Percentiles rank a stretch among this genome's conserved stretches.
phyloP scores from a whole-genome alignment of 2,888 invertebrate genomes.

The Merodon equestris region DNA sequence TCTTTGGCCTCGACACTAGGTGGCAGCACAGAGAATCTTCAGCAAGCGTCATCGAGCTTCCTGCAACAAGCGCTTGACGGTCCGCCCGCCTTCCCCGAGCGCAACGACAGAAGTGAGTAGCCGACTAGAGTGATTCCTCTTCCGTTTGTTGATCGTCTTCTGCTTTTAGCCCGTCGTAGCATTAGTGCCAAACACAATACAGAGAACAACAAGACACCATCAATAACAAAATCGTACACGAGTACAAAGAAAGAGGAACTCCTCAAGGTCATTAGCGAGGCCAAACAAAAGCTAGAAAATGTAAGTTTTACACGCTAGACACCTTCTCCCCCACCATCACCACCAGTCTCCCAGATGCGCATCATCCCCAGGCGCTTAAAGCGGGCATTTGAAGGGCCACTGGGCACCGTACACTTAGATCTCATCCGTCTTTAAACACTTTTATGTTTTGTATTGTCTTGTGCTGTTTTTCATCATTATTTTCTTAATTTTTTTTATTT shows the following conservation, averaged over 20 bases:
- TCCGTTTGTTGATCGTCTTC: neutral
- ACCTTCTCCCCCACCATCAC: neutral
- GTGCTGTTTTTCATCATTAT: constrained; percentile 69
- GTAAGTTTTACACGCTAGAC: constrained; percentile 81
- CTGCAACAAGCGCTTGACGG: constrained; percentile 78
- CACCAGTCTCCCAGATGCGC: constrained; percentile 25
- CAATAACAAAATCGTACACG: constrained; percentile 78
- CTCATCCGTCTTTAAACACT: constrained; percentile 35
- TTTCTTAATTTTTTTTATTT: constrained; percentile 69
- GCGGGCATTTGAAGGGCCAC: too few species aligned
- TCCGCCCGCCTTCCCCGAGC: constrained; percentile 76
- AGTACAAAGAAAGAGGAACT: constrained; percentile 84
- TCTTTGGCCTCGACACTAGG: constrained; percentile 84
- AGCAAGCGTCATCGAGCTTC: constrained; percentile 74
- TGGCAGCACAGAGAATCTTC: constrained; percentile 84
- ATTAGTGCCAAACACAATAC: constrained; percentile 83
- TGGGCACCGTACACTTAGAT: constrained; percentile 25
- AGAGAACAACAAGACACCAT: constrained; percentile 76
- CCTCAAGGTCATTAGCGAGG: constrained; percentile 89
- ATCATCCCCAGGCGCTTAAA: constrained; percentile 11
- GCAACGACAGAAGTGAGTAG: constrained; percentile 76
- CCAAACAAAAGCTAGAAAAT: constrained; percentile 90
- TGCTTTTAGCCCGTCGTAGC: constrained; percentile 80
- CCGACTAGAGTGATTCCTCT: neutral
- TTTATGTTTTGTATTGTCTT: constrained; percentile 64